Evolutionary conservation across 1,140 invertebrate species (phyloP).

Genomic region (Euura saliciscinereae): DNA sequence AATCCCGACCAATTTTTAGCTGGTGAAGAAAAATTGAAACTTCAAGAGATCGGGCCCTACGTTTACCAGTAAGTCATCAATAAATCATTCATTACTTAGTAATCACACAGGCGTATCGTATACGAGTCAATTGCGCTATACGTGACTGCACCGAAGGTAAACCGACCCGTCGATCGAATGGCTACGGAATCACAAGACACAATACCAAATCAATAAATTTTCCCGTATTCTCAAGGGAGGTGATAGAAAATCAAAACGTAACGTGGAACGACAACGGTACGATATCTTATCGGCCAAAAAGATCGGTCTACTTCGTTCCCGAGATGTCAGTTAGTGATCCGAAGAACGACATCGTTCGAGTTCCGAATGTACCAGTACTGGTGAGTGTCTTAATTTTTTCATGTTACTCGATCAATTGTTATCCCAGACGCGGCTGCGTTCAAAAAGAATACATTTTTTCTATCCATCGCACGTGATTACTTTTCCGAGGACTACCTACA

Average conservation of each 20-base stretch:
- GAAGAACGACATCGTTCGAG: slow-evolving; percentile 66
- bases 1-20: slow-evolving; percentile 75
- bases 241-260: slow-evolving; percentile 70
- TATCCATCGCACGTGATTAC: neutral
- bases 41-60: slow-evolving; percentile 85
- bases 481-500: neutral
- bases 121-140: neutral
- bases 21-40: slow-evolving; percentile 67
- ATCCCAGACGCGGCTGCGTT: neutral
- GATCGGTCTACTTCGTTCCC: slow-evolving; percentile 68
- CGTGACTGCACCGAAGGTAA: neutral
- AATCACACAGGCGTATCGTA: neutral
- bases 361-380: slow-evolving; percentile 81
- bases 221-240: slow-evolving; percentile 64
- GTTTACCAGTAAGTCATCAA: slow-evolving; percentile 76
- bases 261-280: slow-evolving; percentile 77
- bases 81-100: neutral
- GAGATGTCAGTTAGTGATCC: slow-evolving; percentile 74
- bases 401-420: neutral
- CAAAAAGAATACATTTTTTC: too few species aligned
- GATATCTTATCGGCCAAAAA: slow-evolving; percentile 74
- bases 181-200: too few species aligned
- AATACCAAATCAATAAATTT: too few species aligned
- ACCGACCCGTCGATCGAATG: neutral
- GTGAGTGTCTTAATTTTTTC: slow-evolving; percentile 56